These are phyloP conservation scores for Cheilosia soror DNA, from an alignment of 2,888 invertebrate genomes.

Conservation along the genomic window DNA sequence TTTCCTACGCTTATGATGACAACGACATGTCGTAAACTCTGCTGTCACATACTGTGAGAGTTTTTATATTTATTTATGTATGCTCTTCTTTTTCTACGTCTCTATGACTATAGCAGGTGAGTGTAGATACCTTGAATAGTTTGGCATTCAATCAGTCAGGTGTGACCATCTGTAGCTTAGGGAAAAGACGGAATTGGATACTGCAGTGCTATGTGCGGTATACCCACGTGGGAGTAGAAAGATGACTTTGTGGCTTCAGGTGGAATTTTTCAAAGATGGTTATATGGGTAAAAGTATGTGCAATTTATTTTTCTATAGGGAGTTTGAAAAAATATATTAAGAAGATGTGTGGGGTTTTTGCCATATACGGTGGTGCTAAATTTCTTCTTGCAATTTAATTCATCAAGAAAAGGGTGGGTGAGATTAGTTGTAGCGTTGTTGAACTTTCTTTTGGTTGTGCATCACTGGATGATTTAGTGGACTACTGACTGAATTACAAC, in stretches of 20 bases:
- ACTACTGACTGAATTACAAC: no score
- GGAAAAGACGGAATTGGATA: constrained; percentile 41
- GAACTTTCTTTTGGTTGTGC: no score
- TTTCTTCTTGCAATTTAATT: no score
- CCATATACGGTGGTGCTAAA: no score
- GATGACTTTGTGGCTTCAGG: constrained; percentile 26
- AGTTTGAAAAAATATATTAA: background rate
- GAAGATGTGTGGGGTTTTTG: background rate
- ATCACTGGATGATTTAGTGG: no score
- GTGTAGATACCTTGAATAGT: constrained; percentile 33
- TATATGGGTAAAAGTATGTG: background rate
- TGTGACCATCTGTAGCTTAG: constrained; percentile 44
- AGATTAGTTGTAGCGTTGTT: no score
- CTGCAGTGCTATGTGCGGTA: background rate
- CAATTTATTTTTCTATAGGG: background rate
- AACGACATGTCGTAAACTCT: constrained; percentile 24
- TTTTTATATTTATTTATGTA: background rate
- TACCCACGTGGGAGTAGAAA: constrained; percentile 27
- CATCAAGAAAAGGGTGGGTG: no score
- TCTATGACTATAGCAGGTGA: background rate
- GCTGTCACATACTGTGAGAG: constrained; percentile 38
- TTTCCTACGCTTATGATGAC: constrained; percentile 57
- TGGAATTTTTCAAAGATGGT: constrained; percentile 38
- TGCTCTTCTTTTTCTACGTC: background rate
- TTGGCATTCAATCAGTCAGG: constrained; percentile 43